phyloP scores from a whole-genome alignment of 2,797 vertebrate genomes.

The Sus cebifrons region DNA sequence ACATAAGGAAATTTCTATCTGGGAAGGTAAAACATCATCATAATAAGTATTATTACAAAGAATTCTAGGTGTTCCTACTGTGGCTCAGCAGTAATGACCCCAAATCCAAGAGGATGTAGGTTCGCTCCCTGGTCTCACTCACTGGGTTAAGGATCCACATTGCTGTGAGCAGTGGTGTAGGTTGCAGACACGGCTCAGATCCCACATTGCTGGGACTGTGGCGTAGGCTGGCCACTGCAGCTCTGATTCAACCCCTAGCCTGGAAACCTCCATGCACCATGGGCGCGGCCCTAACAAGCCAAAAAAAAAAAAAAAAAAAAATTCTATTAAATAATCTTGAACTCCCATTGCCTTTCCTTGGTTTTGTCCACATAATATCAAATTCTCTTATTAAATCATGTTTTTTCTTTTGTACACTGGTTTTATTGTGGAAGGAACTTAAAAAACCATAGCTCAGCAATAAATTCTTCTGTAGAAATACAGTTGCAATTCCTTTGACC shows the following conservation, averaged over 20 bases:
- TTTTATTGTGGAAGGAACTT: background rate
- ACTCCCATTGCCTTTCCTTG: background rate
- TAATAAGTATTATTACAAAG: slow-evolving; percentile 8
- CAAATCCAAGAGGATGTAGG: too few relatives aligned
- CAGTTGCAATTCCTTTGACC: background rate
- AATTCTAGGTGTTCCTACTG: background rate
- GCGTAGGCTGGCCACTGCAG: too few relatives aligned
- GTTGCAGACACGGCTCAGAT: too few relatives aligned
- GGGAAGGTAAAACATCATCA: background rate
- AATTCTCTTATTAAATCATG: background rate
- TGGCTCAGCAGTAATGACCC: too few relatives aligned
- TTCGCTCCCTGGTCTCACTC: too few relatives aligned
- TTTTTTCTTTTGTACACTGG: background rate
- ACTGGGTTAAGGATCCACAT: too few relatives aligned
- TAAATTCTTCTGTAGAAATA: background rate
- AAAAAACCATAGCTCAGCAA: background rate
- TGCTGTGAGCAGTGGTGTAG: too few relatives aligned
- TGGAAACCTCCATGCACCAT: too few relatives aligned
- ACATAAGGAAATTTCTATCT: background rate
- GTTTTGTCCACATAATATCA: background rate
- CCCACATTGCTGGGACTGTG: too few relatives aligned
- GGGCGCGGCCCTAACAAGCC: too few relatives aligned
- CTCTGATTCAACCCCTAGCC: too few relatives aligned
- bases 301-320: too few relatives aligned
- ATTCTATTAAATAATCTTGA: background rate